phyloP scores from a whole-genome alignment of 1,140 invertebrate species.

The Metopolophium dirhodum region DNA sequence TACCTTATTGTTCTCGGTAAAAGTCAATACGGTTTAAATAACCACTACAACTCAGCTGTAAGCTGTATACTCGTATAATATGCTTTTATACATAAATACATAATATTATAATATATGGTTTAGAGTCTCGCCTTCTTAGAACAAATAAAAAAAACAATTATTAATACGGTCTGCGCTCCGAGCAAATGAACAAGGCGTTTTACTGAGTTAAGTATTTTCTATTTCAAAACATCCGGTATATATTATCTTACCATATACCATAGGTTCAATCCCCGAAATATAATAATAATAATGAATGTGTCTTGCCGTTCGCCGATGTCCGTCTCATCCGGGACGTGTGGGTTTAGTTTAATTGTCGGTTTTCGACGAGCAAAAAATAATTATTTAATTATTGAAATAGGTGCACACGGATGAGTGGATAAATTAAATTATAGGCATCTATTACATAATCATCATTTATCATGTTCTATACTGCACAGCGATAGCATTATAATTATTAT shows the following conservation, averaged over 20 bases:
- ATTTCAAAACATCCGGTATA: slow-evolving; percentile 6
- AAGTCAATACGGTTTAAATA: background rate
- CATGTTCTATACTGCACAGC: background rate
- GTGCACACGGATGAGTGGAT: background rate
- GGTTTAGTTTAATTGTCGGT: background rate
- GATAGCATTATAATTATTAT: background rate
- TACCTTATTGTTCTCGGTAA: background rate
- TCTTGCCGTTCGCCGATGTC: background rate
- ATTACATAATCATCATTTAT: background rate
- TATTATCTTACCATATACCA: background rate
- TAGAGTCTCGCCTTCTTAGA: background rate
- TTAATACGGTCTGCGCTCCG: background rate
- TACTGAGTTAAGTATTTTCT: background rate
- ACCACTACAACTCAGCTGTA: background rate
- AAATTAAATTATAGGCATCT: background rate
- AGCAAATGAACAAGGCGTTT: background rate
- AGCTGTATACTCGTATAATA: background rate
- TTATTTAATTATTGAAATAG: background rate
- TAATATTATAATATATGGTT: background rate
- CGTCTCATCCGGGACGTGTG: background rate
- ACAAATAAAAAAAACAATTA: background rate
- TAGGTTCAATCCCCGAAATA: background rate
- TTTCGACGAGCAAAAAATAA: background rate
- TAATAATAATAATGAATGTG: background rate
- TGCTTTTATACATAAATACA: background rate